A percentile compares a stretch with the other conserved stretches of the same genome.
phyloP scores from a whole-genome alignment of 2,888 invertebrate genomes.

The Anoncus sp. region DNA sequence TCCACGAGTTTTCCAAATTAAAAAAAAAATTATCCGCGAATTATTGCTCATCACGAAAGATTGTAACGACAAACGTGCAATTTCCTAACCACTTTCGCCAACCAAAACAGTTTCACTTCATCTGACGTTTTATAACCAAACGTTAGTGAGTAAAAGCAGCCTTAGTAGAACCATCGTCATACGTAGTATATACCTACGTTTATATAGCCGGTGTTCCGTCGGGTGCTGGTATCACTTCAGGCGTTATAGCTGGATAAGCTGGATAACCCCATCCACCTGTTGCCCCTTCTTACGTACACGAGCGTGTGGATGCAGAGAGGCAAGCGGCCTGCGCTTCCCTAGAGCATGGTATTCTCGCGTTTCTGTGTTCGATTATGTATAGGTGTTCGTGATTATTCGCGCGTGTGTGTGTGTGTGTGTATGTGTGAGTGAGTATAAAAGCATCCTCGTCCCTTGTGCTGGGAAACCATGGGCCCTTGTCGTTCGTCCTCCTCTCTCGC shows the following conservation, averaged over 20 bases:
- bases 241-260: constrained; percentile 82
- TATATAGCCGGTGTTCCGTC: constrained; percentile 70
- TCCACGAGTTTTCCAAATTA: too few species aligned
- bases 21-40: too few species aligned
- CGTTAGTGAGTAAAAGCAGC: not conserved
- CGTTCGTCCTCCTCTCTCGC: constrained; percentile 31
- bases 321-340: constrained; percentile 33
- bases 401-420: not conserved
- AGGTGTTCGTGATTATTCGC: not conserved
- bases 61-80: not conserved
- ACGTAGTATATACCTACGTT: not conserved
- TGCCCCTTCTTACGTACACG: constrained; percentile 80
- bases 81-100: not conserved
- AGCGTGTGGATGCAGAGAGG: constrained; percentile 40
- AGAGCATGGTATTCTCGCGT: constrained; percentile 17
- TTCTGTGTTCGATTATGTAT: too few species aligned
- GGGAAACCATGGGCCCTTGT: constrained; percentile 37
- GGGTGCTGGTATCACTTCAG: constrained; percentile 79
- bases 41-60: too few species aligned
- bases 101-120: not conserved
- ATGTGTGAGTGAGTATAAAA: not conserved
- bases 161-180: not conserved
- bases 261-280: constrained; percentile 83
- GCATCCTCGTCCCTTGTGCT: constrained; percentile 47
- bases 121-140: not conserved